These are phyloP conservation scores for Callospermophilus lateralis DNA, from an alignment of 2,113 vertebrate species.

Conservation along the genomic window DNA sequence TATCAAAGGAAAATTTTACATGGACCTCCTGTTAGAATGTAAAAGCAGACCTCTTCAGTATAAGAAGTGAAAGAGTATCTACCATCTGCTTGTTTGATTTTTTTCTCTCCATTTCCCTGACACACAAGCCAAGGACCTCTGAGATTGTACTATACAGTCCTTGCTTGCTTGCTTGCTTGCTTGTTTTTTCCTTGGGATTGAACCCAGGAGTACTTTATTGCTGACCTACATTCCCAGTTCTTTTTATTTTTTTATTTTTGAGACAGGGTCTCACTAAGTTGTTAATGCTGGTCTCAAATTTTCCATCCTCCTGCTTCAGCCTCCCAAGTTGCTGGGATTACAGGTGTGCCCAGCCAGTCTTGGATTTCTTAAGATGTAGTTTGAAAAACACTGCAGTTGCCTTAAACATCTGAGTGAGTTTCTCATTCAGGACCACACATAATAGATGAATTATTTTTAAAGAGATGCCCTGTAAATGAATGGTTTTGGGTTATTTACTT, in stretches of 20 bases:
- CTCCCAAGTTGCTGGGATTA: too few relatives aligned
- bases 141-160: not conserved
- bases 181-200: too few relatives aligned
- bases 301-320: too few relatives aligned
- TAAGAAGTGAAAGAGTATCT: not conserved
- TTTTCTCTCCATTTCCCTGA: fast-evolving
- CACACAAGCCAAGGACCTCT: not conserved
- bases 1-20: not conserved
- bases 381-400: constrained; percentile 30
- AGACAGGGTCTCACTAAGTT: too few relatives aligned
- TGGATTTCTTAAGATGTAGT: constrained; percentile 24
- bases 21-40: not conserved
- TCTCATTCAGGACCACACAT: not conserved
- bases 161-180: not conserved
- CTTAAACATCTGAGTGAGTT: not conserved
- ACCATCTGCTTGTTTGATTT: not conserved
- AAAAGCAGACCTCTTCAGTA: not conserved
- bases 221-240: too few relatives aligned
- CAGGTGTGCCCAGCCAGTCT: not conserved
- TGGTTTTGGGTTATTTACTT: constrained; percentile 16
- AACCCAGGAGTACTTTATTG: too few relatives aligned
- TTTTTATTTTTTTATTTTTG: too few relatives aligned
- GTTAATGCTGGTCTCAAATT: too few relatives aligned
- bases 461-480: not conserved
- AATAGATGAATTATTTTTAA: constrained; percentile 32